These are phyloP conservation scores for Plumapathes pennacea DNA, from an alignment of 92 coral and sea anemone species.

Conservation along the genomic window DNA sequence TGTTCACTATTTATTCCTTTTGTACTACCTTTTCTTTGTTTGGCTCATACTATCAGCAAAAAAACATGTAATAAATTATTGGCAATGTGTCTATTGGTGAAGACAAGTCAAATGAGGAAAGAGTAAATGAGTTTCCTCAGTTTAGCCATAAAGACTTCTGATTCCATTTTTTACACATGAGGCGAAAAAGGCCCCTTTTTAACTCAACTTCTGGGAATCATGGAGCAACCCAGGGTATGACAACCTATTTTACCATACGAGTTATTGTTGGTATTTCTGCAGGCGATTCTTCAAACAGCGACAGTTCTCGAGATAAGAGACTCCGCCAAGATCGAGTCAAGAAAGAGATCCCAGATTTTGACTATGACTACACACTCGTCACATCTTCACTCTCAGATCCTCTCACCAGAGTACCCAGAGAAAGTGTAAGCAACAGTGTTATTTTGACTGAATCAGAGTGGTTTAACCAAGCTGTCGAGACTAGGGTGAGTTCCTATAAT, in stretches of 20 bases:
- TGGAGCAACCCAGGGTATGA: background rate
- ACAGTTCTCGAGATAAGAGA: constrained; percentile 62
- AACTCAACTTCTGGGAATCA: background rate
- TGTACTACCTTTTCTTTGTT: too few relatives aligned
- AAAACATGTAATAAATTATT: too few relatives aligned
- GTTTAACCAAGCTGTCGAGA: background rate
- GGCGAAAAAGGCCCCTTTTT: too few relatives aligned
- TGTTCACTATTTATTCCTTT: too few relatives aligned
- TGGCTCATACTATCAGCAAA: too few relatives aligned
- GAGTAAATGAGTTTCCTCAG: too few relatives aligned
- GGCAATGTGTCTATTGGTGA: too few relatives aligned
- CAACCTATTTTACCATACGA: background rate
- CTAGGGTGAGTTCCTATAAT: background rate
- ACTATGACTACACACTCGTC: constrained; percentile 62
- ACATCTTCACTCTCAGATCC: constrained; percentile 11
- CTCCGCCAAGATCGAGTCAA: constrained; percentile 92
- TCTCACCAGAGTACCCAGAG: background rate
- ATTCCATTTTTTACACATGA: too few relatives aligned
- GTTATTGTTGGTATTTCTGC: background rate
- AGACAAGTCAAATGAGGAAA: too few relatives aligned
- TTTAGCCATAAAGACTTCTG: too few relatives aligned
- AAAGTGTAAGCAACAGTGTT: background rate
- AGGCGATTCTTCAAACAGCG: constrained; percentile 39
- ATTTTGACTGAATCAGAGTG: background rate
- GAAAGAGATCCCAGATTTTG: constrained; percentile 92